phyloP scores from a whole-genome alignment of 2,113 vertebrate genomes.

The Apeltes quadracus region DNA sequence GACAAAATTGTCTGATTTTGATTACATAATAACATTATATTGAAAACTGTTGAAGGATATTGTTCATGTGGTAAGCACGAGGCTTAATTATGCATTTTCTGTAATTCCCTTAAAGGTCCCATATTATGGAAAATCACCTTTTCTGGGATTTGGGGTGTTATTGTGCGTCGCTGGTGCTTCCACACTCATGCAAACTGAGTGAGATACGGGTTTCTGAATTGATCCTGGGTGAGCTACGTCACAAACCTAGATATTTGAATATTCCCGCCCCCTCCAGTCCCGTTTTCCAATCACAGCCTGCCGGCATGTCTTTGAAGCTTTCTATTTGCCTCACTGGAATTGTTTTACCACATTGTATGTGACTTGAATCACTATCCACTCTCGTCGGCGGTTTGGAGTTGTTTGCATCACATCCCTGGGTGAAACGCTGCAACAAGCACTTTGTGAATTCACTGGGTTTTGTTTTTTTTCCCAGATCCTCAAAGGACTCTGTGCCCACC shows the following conservation, averaged over 20 bases:
- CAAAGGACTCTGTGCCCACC: slow-evolving; percentile 14
- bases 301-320: slow-evolving; percentile 30
- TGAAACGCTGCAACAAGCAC: slow-evolving; percentile 9
- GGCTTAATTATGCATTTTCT: not conserved
- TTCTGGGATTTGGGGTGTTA: too few relatives aligned
- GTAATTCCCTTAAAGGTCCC: not conserved
- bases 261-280: too few relatives aligned
- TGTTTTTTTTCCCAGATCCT: slow-evolving; percentile 25
- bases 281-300: too few relatives aligned
- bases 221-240: too few relatives aligned
- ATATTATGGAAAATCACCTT: too few relatives aligned
- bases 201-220: too few relatives aligned
- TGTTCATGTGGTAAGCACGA: not conserved
- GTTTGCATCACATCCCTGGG: slow-evolving; percentile 2
- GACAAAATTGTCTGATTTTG: not conserved
- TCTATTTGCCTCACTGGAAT: slow-evolving; percentile 14
- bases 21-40: not conserved
- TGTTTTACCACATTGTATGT: slow-evolving; percentile 9
- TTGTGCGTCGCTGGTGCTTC: too few relatives aligned
- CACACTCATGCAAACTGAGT: too few relatives aligned
- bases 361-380: slow-evolving; percentile 26
- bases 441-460: not conserved
- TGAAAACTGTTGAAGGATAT: not conserved
- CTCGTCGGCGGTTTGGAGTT: slow-evolving; percentile 18
- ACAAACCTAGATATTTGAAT: too few relatives aligned